A percentile compares a stretch with the other conserved stretches of the same genome.
Conservation (phyloP, 2,888 invertebrate species). For the Unio delphinus region DNA sequence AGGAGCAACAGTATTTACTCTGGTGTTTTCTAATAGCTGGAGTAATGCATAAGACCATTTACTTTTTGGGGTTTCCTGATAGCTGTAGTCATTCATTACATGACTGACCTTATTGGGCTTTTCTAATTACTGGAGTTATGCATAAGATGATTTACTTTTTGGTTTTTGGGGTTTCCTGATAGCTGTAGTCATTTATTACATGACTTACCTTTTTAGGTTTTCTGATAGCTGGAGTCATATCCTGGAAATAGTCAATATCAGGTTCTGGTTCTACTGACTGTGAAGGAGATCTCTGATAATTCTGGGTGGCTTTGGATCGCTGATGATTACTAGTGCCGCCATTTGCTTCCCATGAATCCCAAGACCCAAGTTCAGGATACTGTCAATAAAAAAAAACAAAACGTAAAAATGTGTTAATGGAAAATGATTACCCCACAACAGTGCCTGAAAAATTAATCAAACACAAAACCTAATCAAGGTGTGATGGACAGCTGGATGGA, state of each 20-base stretch:
- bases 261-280: slow-evolving; percentile 42
- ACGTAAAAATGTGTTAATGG: too few relatives aligned
- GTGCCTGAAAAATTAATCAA: too few relatives aligned
- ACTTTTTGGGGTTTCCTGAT: slow-evolving; percentile 60
- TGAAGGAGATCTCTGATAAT: slow-evolving; percentile 9
- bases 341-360: slow-evolving; percentile 62
- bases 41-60: not conserved
- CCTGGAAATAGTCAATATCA: slow-evolving; percentile 62
- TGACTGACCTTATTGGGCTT: slow-evolving; percentile 1
- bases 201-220: slow-evolving; percentile 55
- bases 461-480: too few relatives aligned
- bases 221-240: slow-evolving; percentile 58
- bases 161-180: too few relatives aligned
- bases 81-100: slow-evolving; percentile 60
- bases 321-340: slow-evolving; percentile 21
- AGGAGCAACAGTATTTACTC: too few relatives aligned
- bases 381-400: slow-evolving; percentile 8
- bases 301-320: slow-evolving; percentile 23
- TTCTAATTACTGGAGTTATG: too few relatives aligned
- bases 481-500: too few relatives aligned
- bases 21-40: slow-evolving; percentile 51
- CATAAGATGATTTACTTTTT: too few relatives aligned
- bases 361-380: slow-evolving; percentile 50
- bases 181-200: too few relatives aligned
- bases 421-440: too few relatives aligned